These are phyloP conservation scores for Ptyas mucosa DNA, from an alignment of 2,113 vertebrate genomes.

Conservation along the genomic window DNA sequence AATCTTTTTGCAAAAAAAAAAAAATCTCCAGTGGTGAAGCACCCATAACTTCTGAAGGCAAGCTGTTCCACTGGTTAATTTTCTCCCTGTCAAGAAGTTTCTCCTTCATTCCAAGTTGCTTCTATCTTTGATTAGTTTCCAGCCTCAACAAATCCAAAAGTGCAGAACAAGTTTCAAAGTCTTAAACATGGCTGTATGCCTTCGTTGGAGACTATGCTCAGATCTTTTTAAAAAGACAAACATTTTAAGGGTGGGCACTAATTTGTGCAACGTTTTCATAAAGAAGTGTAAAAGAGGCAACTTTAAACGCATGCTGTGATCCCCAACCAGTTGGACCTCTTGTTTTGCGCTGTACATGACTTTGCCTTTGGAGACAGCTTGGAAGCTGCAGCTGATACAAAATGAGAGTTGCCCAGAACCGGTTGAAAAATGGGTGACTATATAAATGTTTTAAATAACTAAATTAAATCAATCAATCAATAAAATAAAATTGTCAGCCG, in stretches of 20 bases:
- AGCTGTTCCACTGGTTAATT: not conserved
- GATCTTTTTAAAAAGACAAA: not conserved
- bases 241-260: not conserved
- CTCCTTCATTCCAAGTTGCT: not conserved
- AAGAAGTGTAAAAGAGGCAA: not conserved
- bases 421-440: not conserved
- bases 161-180: not conserved
- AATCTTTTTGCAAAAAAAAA: too few species aligned
- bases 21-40: not conserved
- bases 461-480: not conserved
- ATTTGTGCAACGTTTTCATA: not conserved
- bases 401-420: not conserved
- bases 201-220: not conserved
- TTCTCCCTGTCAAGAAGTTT: not conserved
- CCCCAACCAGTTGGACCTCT: not conserved
- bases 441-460: not conserved
- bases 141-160: not conserved
- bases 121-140: not conserved
- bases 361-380: not conserved
- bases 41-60: not conserved
- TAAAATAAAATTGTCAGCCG: not conserved
- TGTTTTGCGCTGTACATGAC: not conserved
- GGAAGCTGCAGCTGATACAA: not conserved
- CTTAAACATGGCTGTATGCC: not conserved
- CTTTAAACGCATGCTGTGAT: not conserved